Percentiles rank a stretch among this genome's conserved stretches.
These are phyloP conservation scores for Ischnura elegans DNA, from an alignment of 2,888 invertebrate species.

Conservation along the genomic window DNA sequence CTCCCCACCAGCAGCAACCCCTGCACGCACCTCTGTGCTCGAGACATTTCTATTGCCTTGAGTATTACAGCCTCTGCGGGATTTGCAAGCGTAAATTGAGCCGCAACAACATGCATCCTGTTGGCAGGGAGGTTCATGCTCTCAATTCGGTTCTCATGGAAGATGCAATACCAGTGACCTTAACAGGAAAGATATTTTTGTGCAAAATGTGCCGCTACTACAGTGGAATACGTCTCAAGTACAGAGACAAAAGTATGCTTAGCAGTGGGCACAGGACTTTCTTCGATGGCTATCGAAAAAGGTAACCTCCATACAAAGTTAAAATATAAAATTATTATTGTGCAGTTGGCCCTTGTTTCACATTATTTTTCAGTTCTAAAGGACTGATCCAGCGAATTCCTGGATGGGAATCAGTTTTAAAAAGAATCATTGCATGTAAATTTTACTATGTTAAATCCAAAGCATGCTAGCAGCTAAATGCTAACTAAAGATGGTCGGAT, in stretches of 20 bases:
- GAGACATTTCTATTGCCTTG: conserved; percentile 85
- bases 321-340: too few relatives aligned
- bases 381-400: too few relatives aligned
- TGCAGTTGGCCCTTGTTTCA: too few relatives aligned
- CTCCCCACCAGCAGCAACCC: conserved; percentile 10
- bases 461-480: too few relatives aligned
- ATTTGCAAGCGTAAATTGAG: conserved; percentile 88
- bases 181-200: conserved; percentile 86
- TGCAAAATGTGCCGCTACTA: conserved; percentile 92
- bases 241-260: conserved; percentile 75
- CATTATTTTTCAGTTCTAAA: too few relatives aligned
- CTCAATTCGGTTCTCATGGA: conserved; percentile 80
- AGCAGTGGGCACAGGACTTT: conserved; percentile 79
- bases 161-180: conserved; percentile 85
- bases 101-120: conserved; percentile 84
- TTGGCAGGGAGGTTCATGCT: conserved; percentile 81
- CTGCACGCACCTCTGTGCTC: conserved; percentile 82
- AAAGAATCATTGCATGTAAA: too few relatives aligned
- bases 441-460: too few relatives aligned
- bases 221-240: conserved; percentile 85
- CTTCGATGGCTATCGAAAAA: conserved; percentile 82
- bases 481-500: too few relatives aligned
- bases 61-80: conserved; percentile 87
- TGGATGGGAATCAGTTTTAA: too few relatives aligned
- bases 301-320: conserved; percentile 78